Evolutionary conservation across 2,113 vertebrate species (phyloP), one percentile per base, ranked within the genome.

Genomic region (Cisticola juncidis): DNA sequence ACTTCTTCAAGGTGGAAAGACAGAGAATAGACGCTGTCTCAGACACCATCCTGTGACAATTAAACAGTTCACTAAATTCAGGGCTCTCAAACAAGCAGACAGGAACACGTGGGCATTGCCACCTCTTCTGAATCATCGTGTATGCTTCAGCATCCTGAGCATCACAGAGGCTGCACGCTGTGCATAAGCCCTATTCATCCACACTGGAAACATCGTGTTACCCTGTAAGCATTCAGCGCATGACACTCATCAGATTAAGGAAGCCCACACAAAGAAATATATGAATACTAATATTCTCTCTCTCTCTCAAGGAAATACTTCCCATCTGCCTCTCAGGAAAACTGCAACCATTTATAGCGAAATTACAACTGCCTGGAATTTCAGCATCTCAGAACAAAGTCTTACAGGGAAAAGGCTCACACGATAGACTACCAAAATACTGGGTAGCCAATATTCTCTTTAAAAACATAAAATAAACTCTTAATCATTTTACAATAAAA

Each of bases 191-290:
- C 47, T 54, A 44, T 88, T 88, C 76, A 86, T 94, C 93, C 86
- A 70, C 74, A 24, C 44, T n/a, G 73, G 84, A 94, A 93, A 93
- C 82, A 92, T 10, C 9, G 21, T 42, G 88, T 81, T 88, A 90
- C 65, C 68, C 87, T 83, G 82, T 42, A 88, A 90, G 92, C 72
- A 48, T 48, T 86, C 88, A 69, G 80, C 0, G 1, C 71, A 57
- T 50, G 90, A 86, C 76, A 90, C 10, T 2, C 44, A 81, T 81
- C 95, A 90, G 79, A 95, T 90, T 81, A 83, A 88, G 72, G 86
- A 86, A 94, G 91, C 82, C 88, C 72, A 73, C 92, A 92, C 92
- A 90, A 95, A 86, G 86, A 93, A 96, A 93, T 71, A 88, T 0
- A 92, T 88, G 88, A 95, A 96, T 93, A 83, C 76, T 70, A 91